Percentiles rank a stretch among this genome's conserved stretches.
Evolutionary conservation across 2,888 invertebrate species (phyloP).

Genomic region (Halocaridina rubra): DNA sequence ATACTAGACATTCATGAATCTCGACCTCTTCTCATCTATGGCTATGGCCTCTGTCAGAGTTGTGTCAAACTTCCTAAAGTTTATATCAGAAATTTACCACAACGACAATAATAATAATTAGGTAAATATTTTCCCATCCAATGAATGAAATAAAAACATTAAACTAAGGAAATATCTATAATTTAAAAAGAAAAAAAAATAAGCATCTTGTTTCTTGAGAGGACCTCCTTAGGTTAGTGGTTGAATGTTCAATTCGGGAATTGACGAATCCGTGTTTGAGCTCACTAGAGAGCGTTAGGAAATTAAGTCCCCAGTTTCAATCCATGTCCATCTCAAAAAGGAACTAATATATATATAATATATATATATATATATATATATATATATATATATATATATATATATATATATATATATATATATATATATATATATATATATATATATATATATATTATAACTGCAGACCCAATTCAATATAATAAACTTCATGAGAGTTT

Average conservation of each 20-base stretch:
- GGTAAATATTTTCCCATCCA: no score
- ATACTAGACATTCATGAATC: no score
- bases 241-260: background rate
- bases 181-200: background rate
- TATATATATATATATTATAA: background rate
- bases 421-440: background rate
- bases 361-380: background rate
- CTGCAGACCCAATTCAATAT: background rate
- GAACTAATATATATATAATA: background rate
- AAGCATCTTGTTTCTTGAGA: background rate
- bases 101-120: no score
- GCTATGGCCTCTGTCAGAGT: no score
- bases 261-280: background rate
- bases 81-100: no score
- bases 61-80: no score
- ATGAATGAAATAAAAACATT: no score
- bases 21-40: no score
- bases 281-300: no score
- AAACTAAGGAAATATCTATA: background rate
- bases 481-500: no score
- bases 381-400: conserved; percentile 9
- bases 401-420: conserved; percentile 10
- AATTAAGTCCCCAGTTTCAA: no score
- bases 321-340: background rate
- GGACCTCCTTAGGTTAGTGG: background rate